These are phyloP conservation scores for Lithophane ornitopus DNA, from an alignment of 2,888 invertebrate species.

Conservation along the genomic window DNA sequence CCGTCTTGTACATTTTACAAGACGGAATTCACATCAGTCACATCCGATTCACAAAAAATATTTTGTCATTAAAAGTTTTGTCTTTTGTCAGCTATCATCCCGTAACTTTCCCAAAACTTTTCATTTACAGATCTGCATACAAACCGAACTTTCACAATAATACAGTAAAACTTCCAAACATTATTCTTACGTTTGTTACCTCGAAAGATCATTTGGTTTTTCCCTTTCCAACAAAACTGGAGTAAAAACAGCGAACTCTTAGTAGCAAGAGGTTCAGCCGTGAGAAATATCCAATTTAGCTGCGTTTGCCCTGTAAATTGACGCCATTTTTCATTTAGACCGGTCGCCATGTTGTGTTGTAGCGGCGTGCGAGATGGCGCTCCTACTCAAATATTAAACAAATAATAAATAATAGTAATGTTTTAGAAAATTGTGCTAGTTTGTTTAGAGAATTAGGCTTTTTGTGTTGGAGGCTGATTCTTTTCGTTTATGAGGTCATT, in stretches of 20 bases:
- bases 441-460: constrained; percentile 24
- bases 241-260: constrained; percentile 76
- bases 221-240: constrained; percentile 55
- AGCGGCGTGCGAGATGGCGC: constrained; percentile 63
- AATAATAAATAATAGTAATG: constrained; percentile 63
- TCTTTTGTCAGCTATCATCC: neutral
- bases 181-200: constrained; percentile 51
- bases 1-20: neutral
- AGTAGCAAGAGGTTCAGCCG: constrained; percentile 77
- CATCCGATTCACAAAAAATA: neutral
- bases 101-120: constrained; percentile 9
- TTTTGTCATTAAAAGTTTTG: neutral
- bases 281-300: constrained; percentile 89
- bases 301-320: constrained; percentile 88
- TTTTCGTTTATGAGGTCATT: constrained; percentile 1
- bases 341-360: constrained; percentile 80
- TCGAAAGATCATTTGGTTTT: constrained; percentile 60
- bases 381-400: constrained; percentile 65
- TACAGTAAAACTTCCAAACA: constrained; percentile 35
- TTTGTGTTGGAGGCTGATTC: neutral
- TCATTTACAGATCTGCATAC: constrained; percentile 32
- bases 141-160: constrained; percentile 40
- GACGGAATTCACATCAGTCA: too few species aligned
- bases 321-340: constrained; percentile 87
- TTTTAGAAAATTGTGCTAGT: constrained; percentile 55